Base-by-base conservation (phyloP, 1,140 invertebrate species). In the Rhyzopertha dominica region DNA sequence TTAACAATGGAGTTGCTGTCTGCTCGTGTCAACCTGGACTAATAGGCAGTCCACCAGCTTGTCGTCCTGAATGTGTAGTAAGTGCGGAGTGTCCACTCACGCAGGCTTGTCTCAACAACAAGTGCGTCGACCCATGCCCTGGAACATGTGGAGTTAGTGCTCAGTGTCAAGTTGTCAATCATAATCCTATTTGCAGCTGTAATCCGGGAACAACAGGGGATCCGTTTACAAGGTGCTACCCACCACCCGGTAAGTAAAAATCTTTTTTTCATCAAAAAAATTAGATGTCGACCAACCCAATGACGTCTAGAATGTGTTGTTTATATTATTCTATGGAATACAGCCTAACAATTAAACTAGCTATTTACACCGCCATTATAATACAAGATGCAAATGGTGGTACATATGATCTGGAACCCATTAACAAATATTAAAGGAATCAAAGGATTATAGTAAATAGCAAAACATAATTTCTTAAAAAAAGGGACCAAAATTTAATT, bases 121-220 rank as follows among this genome's bases (percentile, higher is more conserved):
- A 81, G 69, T 85, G 83, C 57, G 63, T 69, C 39, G 78, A 88
- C 67, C 84, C 84, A 7, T 87, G 84, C 58, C 73, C 74, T 8
- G 81, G 80, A 42, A 79, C 81, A 3, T 90, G 87, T 65, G 86
- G 83, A 17, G 66, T 74, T 12, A 80, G 80, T 59, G 84, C 86
- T 1, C 65, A 79, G 18, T 88, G 86, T 56, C 75, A 78, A 64
- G 83, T 87, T 1, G 72, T 82, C 2, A 86, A 86, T 55, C 85
- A 89, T 63, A 74, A 80, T 18, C 82, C 87, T 13, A 82, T 82
- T 34, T 90, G 86, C 55, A 79, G 77, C 46, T 89, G 85, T 63
- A 73, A 74, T 13, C 53, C 65, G 5, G 80, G 81, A 20, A 81
- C 75, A 50, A 81, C 80, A 40, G 87, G 86, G 44, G 81, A 87